phyloP scores from a whole-genome alignment of 2,797 vertebrate genomes.

The Cichlasoma orientale region DNA sequence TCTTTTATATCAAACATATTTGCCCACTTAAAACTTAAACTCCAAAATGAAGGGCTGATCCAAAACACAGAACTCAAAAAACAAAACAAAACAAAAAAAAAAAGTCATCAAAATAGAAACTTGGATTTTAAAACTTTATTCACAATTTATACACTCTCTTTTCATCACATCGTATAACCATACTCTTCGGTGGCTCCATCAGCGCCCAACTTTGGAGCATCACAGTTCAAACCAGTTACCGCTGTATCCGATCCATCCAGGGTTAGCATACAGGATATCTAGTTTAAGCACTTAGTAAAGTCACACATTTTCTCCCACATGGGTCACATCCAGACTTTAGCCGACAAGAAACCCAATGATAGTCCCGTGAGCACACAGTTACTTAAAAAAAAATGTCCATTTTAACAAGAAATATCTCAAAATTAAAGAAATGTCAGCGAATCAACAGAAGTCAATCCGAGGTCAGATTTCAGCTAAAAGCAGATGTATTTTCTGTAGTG shows the following conservation, averaged over 20 bases:
- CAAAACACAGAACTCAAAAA: not conserved
- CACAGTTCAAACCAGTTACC: slow-evolving; percentile 46
- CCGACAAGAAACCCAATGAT: slow-evolving; percentile 38
- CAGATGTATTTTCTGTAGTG: too few relatives aligned
- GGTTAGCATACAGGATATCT: slow-evolving; percentile 32
- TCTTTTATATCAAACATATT: not conserved
- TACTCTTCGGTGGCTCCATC: slow-evolving; percentile 27
- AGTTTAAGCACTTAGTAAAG: slow-evolving; percentile 61
- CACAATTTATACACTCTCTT: slow-evolving; percentile 77
- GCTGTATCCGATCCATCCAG: slow-evolving; percentile 8
- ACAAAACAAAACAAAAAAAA: slow-evolving; percentile 26
- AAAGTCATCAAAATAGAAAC: not conserved
- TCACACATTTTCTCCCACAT: slow-evolving; percentile 14
- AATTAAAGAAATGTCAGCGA: not conserved
- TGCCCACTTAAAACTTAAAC: not conserved
- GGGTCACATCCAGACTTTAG: slow-evolving; percentile 24
- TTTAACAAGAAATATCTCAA: slow-evolving; percentile 9
- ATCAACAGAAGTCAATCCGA: not conserved
- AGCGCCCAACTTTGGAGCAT: slow-evolving; percentile 27
- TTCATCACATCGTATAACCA: slow-evolving; percentile 50
- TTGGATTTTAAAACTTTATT: slow-evolving; percentile 77
- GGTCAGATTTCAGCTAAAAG: not conserved
- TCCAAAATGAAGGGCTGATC: not conserved
- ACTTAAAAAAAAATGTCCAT: slow-evolving; percentile 40
- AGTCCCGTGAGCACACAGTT: slow-evolving; percentile 44